A percentile compares a stretch with the other conserved stretches of the same genome.
These are phyloP conservation scores for Chrosomus eos DNA, from an alignment of 2,797 vertebrate species.

Conservation along the genomic window DNA sequence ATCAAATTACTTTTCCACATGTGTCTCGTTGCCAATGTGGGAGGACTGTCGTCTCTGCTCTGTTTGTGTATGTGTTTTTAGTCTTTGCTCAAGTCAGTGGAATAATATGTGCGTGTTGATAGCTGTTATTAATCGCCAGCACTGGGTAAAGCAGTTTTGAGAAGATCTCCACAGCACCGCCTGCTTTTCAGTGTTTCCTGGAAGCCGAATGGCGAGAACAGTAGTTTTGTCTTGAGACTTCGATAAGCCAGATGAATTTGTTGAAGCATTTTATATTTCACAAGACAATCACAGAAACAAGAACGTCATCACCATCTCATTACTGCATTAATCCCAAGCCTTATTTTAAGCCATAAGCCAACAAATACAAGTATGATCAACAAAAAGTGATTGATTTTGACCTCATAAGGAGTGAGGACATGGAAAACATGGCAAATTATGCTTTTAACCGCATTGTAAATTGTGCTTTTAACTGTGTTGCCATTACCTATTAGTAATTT, in stretches of 20 bases:
- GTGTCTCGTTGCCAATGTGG: slow-evolving; percentile 6
- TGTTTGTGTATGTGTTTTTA: slow-evolving; percentile 32
- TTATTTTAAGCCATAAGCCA: slow-evolving; percentile 44
- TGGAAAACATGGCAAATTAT: slow-evolving; percentile 12
- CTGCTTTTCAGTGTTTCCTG: slow-evolving; percentile 73
- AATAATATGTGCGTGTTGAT: slow-evolving; percentile 73
- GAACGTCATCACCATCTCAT: slow-evolving; percentile 51
- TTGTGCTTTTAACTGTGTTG: slow-evolving; percentile 15
- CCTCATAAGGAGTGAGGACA: slow-evolving; percentile 30
- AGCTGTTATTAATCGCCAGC: slow-evolving; percentile 74
- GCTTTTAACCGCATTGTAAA: slow-evolving; percentile 12
- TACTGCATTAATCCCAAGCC: slow-evolving; percentile 69
- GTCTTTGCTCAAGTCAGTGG: slow-evolving; percentile 65
- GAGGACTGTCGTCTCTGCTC: neutral
- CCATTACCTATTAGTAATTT: neutral
- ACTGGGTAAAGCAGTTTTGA: slow-evolving; percentile 66
- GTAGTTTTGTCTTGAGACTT: slow-evolving; percentile 74
- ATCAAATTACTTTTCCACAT: slow-evolving; percentile 76
- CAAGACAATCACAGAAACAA: slow-evolving; percentile 72
- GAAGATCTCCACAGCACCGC: slow-evolving; percentile 67
- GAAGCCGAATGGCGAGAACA: slow-evolving; percentile 64
- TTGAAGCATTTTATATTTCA: slow-evolving; percentile 79
- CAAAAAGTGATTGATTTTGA: slow-evolving; percentile 57
- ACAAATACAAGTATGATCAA: slow-evolving; percentile 56
- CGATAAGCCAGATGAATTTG: slow-evolving; percentile 75